Base-by-base conservation (phyloP, 1,140 invertebrate genomes). In the Anastrepha ludens region DNA sequence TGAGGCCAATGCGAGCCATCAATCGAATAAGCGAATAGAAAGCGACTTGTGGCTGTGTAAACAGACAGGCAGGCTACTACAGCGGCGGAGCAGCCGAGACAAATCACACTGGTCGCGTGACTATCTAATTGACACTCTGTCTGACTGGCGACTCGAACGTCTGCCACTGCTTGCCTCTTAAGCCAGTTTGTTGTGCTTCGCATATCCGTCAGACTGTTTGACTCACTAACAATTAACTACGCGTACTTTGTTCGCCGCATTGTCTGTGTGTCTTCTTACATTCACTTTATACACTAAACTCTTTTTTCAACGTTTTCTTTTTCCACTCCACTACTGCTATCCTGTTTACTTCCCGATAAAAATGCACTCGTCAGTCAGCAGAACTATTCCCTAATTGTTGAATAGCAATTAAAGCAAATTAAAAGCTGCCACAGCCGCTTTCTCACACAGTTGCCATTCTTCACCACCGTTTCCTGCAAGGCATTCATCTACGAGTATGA, bases 321-420 rank as follows among this genome's bases (percentile, higher is more conserved):
- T 29, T 29, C 29, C 29, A 29, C 29, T 29, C 29, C 29, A 29
- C 29, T 39, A 11, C 44, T 55, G n/a, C 47, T 58, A 2, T n/a
- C 70, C 17, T 81, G 17, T 9, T 55, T 20, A 13, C n/a, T 81
- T 81, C 50, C 74, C 74, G 44, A 29, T 20, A 20, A 55, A 58
- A 47, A 0, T 55, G 47, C n/a, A n/a, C 47, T 55, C 74, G 0
- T 9, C 50, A 55, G 17, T 81, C 50, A 13, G 74, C n/a, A 13
- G 74, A 55, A 81, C 44, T 13, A 47, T 55, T 81, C 29, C 74
- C 55, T 81, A 81, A 81, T 81, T 81, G 74, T 81, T 55, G 74
- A 17, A 55, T 6, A 50, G 47, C 47, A 55, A 81, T 81, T 81
- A 81, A 81, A 55, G 47, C n/a, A 55, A 81, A 81, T 81, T 81